Conservation (phyloP, 2,113 vertebrate species). For the Tragelaphus imberbis region DNA sequence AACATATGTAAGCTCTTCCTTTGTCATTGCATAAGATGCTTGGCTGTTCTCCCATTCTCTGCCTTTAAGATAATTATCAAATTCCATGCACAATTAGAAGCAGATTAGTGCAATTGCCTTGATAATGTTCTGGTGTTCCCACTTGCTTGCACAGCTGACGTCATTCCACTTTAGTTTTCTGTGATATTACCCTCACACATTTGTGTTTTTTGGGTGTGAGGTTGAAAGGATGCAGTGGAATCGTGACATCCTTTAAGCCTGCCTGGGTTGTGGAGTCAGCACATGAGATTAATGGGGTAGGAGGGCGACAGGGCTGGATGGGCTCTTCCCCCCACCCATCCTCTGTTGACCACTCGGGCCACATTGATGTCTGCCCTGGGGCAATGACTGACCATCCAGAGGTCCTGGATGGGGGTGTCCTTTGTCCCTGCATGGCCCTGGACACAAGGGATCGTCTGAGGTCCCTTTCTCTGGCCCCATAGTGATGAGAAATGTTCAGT, state of each 20-base stretch:
- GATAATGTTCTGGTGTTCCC: too few species aligned
- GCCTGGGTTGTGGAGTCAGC: not conserved
- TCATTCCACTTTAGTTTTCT: rapidly evolving
- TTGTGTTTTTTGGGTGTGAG: rapidly evolving
- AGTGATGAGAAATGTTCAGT: not conserved
- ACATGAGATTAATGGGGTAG: rapidly evolving
- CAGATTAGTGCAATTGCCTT: rapidly evolving
- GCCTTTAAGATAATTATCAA: not conserved
- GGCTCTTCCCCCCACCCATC: not conserved
- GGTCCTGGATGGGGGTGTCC: not conserved
- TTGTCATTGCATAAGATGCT: not conserved
- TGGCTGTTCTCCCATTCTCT: not conserved
- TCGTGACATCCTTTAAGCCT: rapidly evolving
- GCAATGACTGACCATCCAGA: not conserved
- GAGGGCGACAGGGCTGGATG: not conserved
- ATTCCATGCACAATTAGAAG: rapidly evolving
- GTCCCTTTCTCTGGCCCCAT: not conserved
- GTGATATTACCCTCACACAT: rapidly evolving
- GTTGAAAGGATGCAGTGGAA: not conserved
- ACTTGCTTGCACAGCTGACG: rapidly evolving
- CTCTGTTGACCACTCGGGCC: not conserved
- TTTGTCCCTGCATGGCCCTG: rapidly evolving
- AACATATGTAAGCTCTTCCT: not conserved
- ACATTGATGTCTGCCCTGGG: not conserved
- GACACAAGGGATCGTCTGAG: not conserved